Evolutionary conservation across 2,888 invertebrate species (phyloP).

Genomic region (Eupithecia abbreviata): DNA sequence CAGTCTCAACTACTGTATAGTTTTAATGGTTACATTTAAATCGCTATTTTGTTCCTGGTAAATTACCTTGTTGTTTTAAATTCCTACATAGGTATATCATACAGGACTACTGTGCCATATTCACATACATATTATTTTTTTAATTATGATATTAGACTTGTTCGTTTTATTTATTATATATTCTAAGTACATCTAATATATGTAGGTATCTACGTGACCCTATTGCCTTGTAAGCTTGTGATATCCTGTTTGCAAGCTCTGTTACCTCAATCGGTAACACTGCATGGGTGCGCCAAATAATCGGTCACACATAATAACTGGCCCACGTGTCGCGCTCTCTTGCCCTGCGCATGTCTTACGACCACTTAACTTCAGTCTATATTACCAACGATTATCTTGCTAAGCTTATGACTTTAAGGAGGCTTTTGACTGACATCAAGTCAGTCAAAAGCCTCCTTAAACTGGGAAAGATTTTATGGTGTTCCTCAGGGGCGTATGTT

Average conservation of each 20-base stretch:
- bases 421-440: conserved; percentile 3
- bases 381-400: conserved; percentile 27
- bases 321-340: conserved; percentile 44
- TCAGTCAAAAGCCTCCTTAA: too few relatives aligned
- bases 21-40: neutral
- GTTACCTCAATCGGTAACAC: conserved; percentile 9
- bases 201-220: neutral
- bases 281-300: conserved; percentile 42
- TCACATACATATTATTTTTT: neutral
- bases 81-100: neutral
- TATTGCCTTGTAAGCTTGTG: neutral
- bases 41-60: neutral
- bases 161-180: neutral
- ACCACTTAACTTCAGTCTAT: conserved; percentile 28
- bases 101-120: neutral
- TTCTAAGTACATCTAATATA: neutral
- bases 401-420: conserved; percentile 16
- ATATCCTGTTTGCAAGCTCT: neutral
- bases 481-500: neutral
- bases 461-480: neutral
- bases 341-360: conserved; percentile 40
- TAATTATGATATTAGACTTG: neutral
- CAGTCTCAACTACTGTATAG: neutral
- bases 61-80: neutral
- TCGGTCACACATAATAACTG: conserved; percentile 37